phyloP scores from a whole-genome alignment of 2,113 vertebrate genomes.

The Alaudala cheleensis region DNA sequence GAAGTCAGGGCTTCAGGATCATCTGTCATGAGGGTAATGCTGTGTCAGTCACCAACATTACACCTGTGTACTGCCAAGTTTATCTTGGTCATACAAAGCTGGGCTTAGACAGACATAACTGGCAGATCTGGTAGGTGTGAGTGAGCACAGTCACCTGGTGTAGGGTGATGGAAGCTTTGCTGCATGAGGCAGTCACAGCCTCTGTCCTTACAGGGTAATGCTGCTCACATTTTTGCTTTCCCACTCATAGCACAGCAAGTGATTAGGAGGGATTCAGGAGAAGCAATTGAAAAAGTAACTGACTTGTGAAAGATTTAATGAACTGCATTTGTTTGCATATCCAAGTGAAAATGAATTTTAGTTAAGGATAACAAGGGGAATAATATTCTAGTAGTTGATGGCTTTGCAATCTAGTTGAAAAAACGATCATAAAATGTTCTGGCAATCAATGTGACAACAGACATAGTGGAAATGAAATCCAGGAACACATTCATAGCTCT shows the following conservation, averaged over 20 bases:
- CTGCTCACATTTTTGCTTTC: background rate
- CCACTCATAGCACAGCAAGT: background rate
- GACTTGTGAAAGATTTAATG: background rate
- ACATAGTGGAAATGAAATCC: background rate
- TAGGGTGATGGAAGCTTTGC: fast-evolving
- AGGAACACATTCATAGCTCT: background rate
- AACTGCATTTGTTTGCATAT: background rate
- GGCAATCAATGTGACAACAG: background rate
- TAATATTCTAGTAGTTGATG: background rate
- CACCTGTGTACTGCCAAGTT: background rate
- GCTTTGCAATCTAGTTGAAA: background rate
- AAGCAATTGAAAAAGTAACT: background rate
- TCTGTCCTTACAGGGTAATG: background rate
- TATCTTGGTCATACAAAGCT: background rate
- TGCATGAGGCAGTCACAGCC: background rate
- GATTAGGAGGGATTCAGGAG: background rate
- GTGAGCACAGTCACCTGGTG: background rate
- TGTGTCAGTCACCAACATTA: background rate
- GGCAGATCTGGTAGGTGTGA: background rate
- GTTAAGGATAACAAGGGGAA: background rate
- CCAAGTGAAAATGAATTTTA: background rate
- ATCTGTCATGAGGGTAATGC: background rate
- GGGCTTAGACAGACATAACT: background rate
- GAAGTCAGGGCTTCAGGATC: background rate
- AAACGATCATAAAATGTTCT: background rate